Percentiles rank a stretch among this genome's conserved stretches.
Evolutionary conservation across 1,140 invertebrate species (phyloP).

Genomic region (Thaumatotibia leucotreta): DNA sequence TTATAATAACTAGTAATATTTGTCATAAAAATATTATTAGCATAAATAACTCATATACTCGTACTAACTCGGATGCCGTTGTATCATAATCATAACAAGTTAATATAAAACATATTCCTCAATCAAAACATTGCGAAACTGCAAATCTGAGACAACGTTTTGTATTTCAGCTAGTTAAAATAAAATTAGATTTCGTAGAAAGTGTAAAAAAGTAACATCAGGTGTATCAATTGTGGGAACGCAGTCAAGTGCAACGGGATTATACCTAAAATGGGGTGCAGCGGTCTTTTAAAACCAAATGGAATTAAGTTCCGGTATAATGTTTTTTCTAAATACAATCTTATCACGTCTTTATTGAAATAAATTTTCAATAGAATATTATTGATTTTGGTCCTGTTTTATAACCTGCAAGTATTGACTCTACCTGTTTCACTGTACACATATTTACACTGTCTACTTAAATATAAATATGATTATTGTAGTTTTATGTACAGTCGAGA

Average conservation of each 20-base stretch:
- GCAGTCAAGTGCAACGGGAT: conserved; percentile 28
- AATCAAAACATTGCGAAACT: background rate
- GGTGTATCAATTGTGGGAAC: conserved; percentile 24
- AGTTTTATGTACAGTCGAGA: background rate
- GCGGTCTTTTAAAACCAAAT: conserved; percentile 19
- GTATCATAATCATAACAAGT: background rate
- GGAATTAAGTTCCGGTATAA: background rate
- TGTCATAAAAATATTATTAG: background rate
- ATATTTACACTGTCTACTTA: background rate
- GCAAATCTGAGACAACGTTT: background rate
- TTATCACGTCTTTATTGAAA: background rate
- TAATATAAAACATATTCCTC: background rate
- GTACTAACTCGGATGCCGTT: background rate
- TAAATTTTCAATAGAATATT: background rate
- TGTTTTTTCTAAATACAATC: background rate
- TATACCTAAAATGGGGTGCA: conserved; percentile 23
- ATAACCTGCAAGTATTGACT: background rate
- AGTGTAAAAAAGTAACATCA: conserved; percentile 15
- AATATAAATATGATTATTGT: background rate
- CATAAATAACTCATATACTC: background rate
- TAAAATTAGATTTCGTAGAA: background rate
- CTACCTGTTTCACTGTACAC: background rate
- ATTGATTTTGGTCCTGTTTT: background rate
- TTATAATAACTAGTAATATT: too few relatives aligned
- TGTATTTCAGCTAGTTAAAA: background rate